phyloP scores from a whole-genome alignment of 2,113 vertebrate genomes.

The Cepphus grylle region DNA sequence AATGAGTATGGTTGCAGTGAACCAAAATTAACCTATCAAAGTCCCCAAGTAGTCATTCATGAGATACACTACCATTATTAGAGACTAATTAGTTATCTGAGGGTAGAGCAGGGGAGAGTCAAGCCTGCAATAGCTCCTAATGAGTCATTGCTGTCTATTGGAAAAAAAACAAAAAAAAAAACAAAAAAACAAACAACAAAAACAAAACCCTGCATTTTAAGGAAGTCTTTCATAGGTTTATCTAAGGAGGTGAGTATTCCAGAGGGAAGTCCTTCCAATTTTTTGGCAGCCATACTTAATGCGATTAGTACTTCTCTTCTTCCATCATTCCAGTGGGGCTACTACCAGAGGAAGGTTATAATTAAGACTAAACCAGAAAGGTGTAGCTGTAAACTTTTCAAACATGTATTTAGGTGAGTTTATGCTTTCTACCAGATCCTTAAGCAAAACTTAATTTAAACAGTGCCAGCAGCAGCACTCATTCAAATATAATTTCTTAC shows the following conservation, averaged over 20 bases:
- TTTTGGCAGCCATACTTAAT: not conserved
- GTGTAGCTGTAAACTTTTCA: not conserved
- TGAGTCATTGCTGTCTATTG: not conserved
- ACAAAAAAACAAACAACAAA: no score
- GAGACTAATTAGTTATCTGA: not conserved
- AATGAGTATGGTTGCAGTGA: not conserved
- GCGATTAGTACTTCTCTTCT: not conserved
- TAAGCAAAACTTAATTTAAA: not conserved
- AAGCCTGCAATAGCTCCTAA: not conserved
- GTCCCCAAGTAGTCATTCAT: not conserved
- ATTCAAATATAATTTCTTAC: not conserved
- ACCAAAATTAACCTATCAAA: not conserved
- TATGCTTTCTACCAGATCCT: not conserved
- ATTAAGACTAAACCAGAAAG: not conserved
- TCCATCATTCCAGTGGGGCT: not conserved
- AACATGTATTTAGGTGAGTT: not conserved
- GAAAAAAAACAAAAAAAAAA: not conserved
- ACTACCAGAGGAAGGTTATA: not conserved
- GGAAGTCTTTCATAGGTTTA: not conserved
- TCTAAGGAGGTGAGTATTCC: not conserved
- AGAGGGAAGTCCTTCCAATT: not conserved
- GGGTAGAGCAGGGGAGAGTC: not conserved
- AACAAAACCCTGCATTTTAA: not conserved
- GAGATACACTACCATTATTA: not conserved
- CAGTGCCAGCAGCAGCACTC: not conserved